Evolutionary conservation across 2,113 vertebrate genomes (phyloP).

Genomic region (Trogon surrucura): DNA sequence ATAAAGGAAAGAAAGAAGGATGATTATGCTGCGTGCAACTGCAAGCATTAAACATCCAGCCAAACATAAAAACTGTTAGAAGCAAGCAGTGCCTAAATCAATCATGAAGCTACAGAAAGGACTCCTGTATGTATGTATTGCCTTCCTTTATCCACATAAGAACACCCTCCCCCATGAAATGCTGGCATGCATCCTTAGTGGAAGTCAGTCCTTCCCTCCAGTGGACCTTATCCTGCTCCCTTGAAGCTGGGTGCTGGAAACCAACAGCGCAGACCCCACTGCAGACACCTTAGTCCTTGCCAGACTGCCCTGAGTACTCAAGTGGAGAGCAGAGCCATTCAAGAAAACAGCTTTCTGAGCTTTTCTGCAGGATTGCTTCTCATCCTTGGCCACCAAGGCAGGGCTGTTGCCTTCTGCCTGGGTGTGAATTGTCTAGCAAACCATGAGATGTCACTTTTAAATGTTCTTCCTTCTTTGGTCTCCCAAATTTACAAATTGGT

Average conservation of each 20-base stretch:
- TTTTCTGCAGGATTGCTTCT: neutral
- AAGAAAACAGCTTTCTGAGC: neutral
- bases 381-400: too few relatives aligned
- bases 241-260: neutral
- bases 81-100: neutral
- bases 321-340: fast-evolving
- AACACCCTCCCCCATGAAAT: neutral
- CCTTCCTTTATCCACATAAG: neutral
- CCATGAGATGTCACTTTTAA: neutral
- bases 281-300: fast-evolving
- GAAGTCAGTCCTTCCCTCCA: fast-evolving
- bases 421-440: neutral
- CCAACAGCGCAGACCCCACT: fast-evolving
- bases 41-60: neutral
- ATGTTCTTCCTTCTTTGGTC: neutral
- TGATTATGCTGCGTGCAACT: neutral
- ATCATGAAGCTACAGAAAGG: neutral
- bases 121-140: neutral
- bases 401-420: neutral
- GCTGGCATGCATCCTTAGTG: neutral
- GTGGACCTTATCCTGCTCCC: neutral
- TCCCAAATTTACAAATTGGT: neutral
- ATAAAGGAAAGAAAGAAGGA: neutral
- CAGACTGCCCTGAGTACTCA: fast-evolving
- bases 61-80: neutral